Percentiles rank a stretch among this genome's conserved stretches.
Conservation (phyloP, 2,888 invertebrate genomes). For the Empis stercorea region DNA sequence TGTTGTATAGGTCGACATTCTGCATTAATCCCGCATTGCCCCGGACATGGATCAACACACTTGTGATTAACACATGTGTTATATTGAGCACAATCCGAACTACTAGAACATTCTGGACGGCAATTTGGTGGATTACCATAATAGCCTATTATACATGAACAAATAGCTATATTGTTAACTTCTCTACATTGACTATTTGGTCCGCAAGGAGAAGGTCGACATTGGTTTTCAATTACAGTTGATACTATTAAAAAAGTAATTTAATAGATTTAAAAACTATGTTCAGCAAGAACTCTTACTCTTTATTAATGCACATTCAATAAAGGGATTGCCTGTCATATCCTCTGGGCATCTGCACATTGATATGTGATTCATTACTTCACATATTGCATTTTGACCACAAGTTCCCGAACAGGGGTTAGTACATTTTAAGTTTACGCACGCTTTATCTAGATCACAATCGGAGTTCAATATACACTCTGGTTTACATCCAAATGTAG, state of each 20-base stretch:
- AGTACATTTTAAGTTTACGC: slow-evolving; percentile 56
- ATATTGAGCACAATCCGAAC: slow-evolving; percentile 54
- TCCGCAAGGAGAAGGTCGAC: slow-evolving; percentile 56
- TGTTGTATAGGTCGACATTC: slow-evolving; percentile 64
- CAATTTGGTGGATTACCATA: slow-evolving; percentile 59
- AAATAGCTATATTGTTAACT: slow-evolving; percentile 47
- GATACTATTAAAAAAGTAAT: slow-evolving; percentile 8
- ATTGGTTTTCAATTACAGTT: slow-evolving; percentile 40
- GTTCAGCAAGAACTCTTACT: slow-evolving; percentile 17
- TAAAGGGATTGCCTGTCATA: slow-evolving; percentile 61
- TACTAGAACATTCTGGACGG: slow-evolving; percentile 56
- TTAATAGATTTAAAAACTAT: too few species aligned
- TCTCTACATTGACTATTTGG: slow-evolving; percentile 55
- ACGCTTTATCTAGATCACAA: slow-evolving; percentile 56
- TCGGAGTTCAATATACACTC: slow-evolving; percentile 68
- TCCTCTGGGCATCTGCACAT: slow-evolving; percentile 60
- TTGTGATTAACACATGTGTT: slow-evolving; percentile 57
- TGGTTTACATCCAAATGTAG: slow-evolving; percentile 63
- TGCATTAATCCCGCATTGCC: slow-evolving; percentile 58
- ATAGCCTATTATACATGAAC: slow-evolving; percentile 50
- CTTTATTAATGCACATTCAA: slow-evolving; percentile 37
- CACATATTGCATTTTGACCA: slow-evolving; percentile 60
- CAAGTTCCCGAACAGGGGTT: slow-evolving; percentile 72
- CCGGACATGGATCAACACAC: slow-evolving; percentile 62
- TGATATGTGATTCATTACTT: slow-evolving; percentile 63